Evolutionary conservation across 2,113 vertebrate species (phyloP).

Genomic region (Lepus timidus): DNA sequence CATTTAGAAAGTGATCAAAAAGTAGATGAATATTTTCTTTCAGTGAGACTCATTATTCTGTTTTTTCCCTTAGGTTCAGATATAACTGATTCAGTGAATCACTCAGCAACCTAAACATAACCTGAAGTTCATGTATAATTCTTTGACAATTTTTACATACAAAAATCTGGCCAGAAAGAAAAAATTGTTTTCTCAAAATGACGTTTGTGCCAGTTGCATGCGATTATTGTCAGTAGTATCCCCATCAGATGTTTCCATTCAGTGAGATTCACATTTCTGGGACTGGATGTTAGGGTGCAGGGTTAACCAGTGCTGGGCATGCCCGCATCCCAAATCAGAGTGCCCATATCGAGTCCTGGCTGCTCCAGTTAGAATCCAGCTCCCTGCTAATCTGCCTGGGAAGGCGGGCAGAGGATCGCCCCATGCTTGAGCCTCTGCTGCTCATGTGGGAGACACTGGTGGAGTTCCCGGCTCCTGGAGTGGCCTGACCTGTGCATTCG

Average conservation of each 20-base stretch:
- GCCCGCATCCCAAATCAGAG: no score
- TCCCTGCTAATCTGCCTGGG: no score
- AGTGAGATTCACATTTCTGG: conserved; percentile 24
- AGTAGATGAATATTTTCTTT: conserved; percentile 52
- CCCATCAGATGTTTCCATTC: neutral
- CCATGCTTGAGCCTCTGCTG: no score
- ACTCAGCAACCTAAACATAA: neutral
- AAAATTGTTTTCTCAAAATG: conserved; percentile 37
- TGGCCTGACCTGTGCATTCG: no score
- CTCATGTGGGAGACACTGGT: no score
- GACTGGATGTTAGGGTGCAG: neutral
- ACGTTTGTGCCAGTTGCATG: neutral
- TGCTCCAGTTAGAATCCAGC: no score
- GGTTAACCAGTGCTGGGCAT: no score
- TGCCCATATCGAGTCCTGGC: no score
- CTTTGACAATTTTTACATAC: neutral
- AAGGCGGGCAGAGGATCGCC: no score
- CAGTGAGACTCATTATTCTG: neutral
- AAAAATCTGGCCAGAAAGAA: neutral
- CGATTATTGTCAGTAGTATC: neutral
- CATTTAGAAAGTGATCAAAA: neutral
- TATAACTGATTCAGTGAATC: conserved; percentile 3
- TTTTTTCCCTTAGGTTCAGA: conserved; percentile 16
- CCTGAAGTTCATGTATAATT: neutral
- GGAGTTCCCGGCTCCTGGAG: no score